A percentile compares a stretch with the other conserved stretches of the same genome.
phyloP scores from a whole-genome alignment of 2,888 invertebrate genomes.

The Dryococelus australis region DNA sequence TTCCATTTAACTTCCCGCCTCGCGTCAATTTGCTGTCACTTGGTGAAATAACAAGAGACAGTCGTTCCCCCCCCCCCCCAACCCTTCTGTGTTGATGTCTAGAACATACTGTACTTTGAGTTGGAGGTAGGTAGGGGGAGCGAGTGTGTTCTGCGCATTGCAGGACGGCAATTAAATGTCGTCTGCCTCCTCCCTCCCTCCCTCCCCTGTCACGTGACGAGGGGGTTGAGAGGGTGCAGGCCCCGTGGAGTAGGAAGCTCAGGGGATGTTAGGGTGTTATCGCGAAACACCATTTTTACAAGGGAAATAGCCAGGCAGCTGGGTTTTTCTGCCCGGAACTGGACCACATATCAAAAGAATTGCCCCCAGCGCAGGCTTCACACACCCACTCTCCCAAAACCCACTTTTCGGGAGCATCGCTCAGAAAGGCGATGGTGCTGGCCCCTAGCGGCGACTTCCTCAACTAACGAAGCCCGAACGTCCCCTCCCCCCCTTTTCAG shows the following conservation, averaged over 20 bases:
- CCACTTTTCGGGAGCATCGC: not conserved
- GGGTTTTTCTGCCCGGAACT: slow-evolving; percentile 13
- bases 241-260: not conserved
- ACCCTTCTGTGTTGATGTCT: too few relatives aligned
- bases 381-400: too few relatives aligned
- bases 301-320: slow-evolving; percentile 9
- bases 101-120: not conserved
- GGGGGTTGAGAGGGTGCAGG: not conserved
- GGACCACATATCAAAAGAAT: not conserved
- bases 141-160: not conserved
- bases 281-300: slow-evolving; percentile 11
- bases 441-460: not conserved
- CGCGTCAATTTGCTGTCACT: not conserved
- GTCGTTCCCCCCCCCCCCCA: not conserved
- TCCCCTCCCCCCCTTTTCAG: not conserved
- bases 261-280: not conserved
- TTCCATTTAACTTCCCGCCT: slow-evolving; percentile 3
- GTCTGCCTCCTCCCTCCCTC: not conserved
- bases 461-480: not conserved
- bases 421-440: slow-evolving; percentile 7
- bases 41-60: not conserved
- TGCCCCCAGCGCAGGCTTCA: not conserved
- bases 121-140: not conserved
- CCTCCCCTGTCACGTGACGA: not conserved
- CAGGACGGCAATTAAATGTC: not conserved